phyloP scores from a whole-genome alignment of 1,140 invertebrate genomes.

The Rhagoletis zephyria region DNA sequence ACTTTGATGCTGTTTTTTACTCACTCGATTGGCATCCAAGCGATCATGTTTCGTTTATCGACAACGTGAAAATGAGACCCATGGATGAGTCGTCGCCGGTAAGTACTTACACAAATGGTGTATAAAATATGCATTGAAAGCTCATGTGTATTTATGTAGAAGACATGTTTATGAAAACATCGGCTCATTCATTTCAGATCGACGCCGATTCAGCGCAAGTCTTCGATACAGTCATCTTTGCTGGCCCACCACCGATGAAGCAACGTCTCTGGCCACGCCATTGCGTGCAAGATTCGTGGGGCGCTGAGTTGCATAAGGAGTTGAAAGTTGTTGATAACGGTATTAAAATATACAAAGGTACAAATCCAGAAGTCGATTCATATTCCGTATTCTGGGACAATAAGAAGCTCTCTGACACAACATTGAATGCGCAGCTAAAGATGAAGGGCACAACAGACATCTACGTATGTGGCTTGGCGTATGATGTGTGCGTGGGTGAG shows the following conservation, averaged over 20 bases:
- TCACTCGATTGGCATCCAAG: constrained; percentile 97
- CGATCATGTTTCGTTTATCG: constrained; percentile 96
- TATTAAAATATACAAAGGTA: constrained; percentile 93
- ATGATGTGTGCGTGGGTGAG: constrained; percentile 95
- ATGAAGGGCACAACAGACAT: constrained; percentile 90
- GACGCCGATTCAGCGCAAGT: constrained; percentile 83
- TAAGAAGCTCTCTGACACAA: constrained; percentile 90
- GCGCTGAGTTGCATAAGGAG: constrained; percentile 92
- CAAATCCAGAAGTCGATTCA: constrained; percentile 94
- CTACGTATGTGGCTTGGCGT: constrained; percentile 94
- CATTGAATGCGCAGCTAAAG: constrained; percentile 85
- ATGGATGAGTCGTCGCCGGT: constrained; percentile 81
- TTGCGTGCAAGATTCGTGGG: constrained; percentile 95
- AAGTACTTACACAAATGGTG: constrained; percentile 60
- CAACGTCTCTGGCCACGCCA: constrained; percentile 95
- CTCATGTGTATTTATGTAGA: neutral
- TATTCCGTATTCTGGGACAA: constrained; percentile 99
- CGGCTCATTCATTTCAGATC: constrained; percentile 67
- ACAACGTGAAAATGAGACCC: constrained; percentile 84
- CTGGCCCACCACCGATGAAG: constrained; percentile 85
- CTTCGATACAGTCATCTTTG: constrained; percentile 93
- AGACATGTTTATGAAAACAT: neutral
- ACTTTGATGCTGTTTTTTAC: constrained; percentile 95
- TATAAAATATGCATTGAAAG: too few relatives aligned
- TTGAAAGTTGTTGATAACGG: constrained; percentile 85